Base-by-base conservation (phyloP, 2,888 invertebrate genomes). In the Sarcophaga subvicina region DNA sequence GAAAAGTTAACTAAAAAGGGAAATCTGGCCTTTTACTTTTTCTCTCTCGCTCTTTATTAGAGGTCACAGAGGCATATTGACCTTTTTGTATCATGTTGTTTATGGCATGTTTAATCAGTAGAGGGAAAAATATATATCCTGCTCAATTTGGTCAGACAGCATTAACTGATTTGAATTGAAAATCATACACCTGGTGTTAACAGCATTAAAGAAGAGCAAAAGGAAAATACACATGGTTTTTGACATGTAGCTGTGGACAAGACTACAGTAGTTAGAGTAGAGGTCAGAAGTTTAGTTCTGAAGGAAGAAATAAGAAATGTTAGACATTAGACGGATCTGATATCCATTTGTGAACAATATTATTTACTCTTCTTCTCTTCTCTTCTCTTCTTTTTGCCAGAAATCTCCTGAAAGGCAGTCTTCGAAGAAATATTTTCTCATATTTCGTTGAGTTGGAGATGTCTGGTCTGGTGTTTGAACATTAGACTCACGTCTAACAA, bases 61-160 rank as follows among this genome's bases (percentile, higher is more conserved):
- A 69, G 80, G 72, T 81, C 81, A 78, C 63, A 72, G 69, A 78
- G 70, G 80, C 45, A 80, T 70, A 71, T 86, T 83, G 86, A 83
- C 83, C 78, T 79, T 75, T 80, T 80, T 72, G 11, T 49, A 12
- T 76, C 11, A 12, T 25, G 8, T 60, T n/a, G 27, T 73, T 22
- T 71, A n/a, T 54, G 17, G 47, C 64, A 37, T 27, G 10, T 20
- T 11, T 17, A 37, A 17, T 45, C 37, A 62, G 10, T 27, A 14
- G 45, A 4, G 20, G 2, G 27, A 5, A 70, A 45, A 62, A 4
- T 66, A 49, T 20, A 49, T 25, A 5, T 54, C 45, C 6, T 37
- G 14, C 49, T 54, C 62, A 78, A 25, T 72, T 83, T 79, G 45
- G 63, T 45, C 63, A 69, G 73, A 69, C 78, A n/a, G 37, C 37